Evolutionary conservation across 2,113 vertebrate species (phyloP).

Genomic region (Ophiodon elongatus): DNA sequence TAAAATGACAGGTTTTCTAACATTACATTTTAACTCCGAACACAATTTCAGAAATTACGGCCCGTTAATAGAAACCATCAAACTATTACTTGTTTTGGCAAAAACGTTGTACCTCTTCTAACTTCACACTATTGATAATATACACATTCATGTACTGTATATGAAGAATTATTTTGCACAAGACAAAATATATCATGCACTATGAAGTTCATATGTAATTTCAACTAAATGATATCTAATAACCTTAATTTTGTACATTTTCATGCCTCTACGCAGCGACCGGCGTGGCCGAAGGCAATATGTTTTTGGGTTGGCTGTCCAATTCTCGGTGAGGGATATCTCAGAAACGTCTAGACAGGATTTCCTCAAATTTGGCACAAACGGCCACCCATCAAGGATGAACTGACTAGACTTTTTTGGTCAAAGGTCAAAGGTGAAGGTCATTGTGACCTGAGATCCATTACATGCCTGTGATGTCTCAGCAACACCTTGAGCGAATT

Average conservation of each 20-base stretch:
- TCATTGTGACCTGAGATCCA: not conserved
- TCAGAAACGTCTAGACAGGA: not conserved
- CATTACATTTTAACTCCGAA: slow-evolving; percentile 31
- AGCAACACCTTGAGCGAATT: not conserved
- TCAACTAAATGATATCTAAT: not conserved
- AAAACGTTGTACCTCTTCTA: slow-evolving; percentile 4
- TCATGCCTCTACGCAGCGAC: no score
- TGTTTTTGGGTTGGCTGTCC: not conserved
- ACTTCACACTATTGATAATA: slow-evolving; percentile 12
- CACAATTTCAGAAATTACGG: slow-evolving; percentile 27
- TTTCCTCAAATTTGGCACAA: not conserved
- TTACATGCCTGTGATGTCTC: not conserved
- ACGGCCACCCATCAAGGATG: not conserved
- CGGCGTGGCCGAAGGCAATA: no score
- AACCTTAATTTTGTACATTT: not conserved
- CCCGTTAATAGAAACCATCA: slow-evolving; percentile 35
- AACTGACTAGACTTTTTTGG: not conserved
- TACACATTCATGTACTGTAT: slow-evolving; percentile 14
- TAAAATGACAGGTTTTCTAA: no score
- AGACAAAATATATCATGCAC: not conserved
- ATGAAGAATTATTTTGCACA: not conserved
- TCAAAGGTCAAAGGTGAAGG: not conserved
- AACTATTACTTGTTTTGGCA: slow-evolving; percentile 22
- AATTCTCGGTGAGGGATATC: not conserved
- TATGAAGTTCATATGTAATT: not conserved